These are phyloP conservation scores for Drosophila flavopinicola DNA, from an alignment of 2,888 invertebrate species.

Conservation along the genomic window DNA sequence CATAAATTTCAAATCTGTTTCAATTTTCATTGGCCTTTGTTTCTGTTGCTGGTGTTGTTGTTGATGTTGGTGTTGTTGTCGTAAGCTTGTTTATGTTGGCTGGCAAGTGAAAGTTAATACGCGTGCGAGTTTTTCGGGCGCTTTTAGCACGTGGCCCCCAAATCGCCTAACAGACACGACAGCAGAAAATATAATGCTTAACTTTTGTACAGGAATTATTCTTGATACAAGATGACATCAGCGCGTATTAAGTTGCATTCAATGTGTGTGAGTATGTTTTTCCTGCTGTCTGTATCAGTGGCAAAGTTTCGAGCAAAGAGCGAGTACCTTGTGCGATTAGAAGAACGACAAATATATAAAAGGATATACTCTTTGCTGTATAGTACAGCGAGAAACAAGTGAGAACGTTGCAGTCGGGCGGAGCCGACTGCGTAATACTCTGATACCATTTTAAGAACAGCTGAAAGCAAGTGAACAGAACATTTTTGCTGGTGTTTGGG, in stretches of 20 bases:
- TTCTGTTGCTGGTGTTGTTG: conserved; percentile 30
- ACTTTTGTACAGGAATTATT: conserved; percentile 69
- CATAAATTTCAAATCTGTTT: conserved; percentile 76
- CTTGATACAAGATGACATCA: conserved; percentile 73
- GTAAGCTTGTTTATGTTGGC: conserved; percentile 70
- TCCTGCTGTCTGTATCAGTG: conserved; percentile 40
- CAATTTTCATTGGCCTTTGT: conserved; percentile 60
- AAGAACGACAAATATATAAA: conserved; percentile 26
- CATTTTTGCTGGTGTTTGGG: too few relatives aligned
- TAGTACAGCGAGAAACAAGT: conserved; percentile 2
- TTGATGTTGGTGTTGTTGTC: conserved; percentile 28
- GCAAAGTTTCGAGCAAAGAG: conserved; percentile 57
- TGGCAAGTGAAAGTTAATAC: conserved; percentile 71
- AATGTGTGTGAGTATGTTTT: conserved; percentile 7
- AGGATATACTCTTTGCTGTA: too few relatives aligned
- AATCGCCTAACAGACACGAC: conserved; percentile 20
- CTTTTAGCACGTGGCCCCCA: conserved; percentile 33
- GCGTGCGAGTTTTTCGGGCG: conserved; percentile 67
- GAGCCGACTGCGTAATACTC: too few relatives aligned
- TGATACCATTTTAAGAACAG: too few relatives aligned
- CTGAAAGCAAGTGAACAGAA: too few relatives aligned
- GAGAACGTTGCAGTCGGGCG: too few relatives aligned
- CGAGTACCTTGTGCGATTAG: conserved; percentile 60
- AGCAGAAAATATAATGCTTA: conserved; percentile 45
- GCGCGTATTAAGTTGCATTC: conserved; percentile 59